Evolutionary conservation across 2,113 vertebrate species (phyloP), one percentile per base, ranked within the genome.

Genomic region (Ivindomyrus marchei): DNA sequence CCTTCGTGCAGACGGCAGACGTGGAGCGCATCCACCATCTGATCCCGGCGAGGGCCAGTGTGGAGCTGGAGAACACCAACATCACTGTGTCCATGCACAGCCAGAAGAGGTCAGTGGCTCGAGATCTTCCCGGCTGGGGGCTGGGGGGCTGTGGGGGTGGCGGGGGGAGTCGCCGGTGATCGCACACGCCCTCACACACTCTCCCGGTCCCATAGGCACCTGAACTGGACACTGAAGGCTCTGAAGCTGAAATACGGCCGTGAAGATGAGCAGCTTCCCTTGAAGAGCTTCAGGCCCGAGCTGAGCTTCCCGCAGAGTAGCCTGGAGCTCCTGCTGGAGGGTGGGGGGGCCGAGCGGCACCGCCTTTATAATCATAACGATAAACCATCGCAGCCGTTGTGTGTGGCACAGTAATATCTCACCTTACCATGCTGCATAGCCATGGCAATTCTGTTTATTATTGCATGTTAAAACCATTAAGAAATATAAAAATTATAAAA

Each of bases 151-250:
- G 31, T 36, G 3, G 31, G 13, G 36, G 27, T 15, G 36, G 15
- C 0, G 31, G 36, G 13, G 77, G 77, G 77, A 0, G 56, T n/a
- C 24, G 24, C 6, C 53, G 21, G n/a, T 10, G 7, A 27, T 27
- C 24, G 1, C n/a, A 27, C 62, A 31, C 21, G 39, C 15, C 11
- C 13, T 46, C 49, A 70, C 36, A 45, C 50, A 42, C 42, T 36
- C 42, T n/a, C 19, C 85, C 10, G 77, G 4, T 52, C 87, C 56
- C 62, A 3, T 92, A 99, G 98, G 94, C 97, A 98, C 93, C 94
- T 99, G 92, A 98, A 98, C 93, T 98, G 98, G 98, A 98, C 97
- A 7, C 93, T 99, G 92, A 99, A 99, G 94, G 95, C 97, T 91
- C 92, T 99, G 86, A 97, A 96, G 91, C 95, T 98, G 77, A 92